Base-by-base conservation (phyloP, 2,797 vertebrate species). In the Thunnus albacares region DNA sequence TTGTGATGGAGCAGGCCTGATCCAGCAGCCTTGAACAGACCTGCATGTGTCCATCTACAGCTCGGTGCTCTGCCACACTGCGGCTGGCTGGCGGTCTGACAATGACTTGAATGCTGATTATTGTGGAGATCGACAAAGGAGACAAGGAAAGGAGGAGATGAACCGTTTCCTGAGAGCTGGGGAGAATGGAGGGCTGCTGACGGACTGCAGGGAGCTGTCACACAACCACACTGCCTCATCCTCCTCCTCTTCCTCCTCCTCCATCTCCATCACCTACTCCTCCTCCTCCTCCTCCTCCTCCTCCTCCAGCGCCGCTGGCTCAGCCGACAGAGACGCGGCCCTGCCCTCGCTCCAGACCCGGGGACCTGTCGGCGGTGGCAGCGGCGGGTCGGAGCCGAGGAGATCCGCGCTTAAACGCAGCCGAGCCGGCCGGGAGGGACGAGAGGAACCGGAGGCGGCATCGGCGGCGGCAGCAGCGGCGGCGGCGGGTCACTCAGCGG, bases 101-200 rank as follows among this genome's bases (percentile, higher is more conserved):
- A 88, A 97, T 1, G 97, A 98, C 96, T 92, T 97, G 96, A 97
- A 98, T 87, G 97, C 97, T 72, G 98, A 98, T 96, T 94, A 97
- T 95, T 96, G 97, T 47, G 97, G 96, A 89, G 97, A 98, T 95
- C 97, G 96, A 96, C 97, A 88, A 90, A 90, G 88, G 96, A 89
- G 83, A 67, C 83, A 28, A 73, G 88, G 92, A 96, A 26, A 87
- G 79, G 81, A 90, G 97, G 96, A 97, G 94, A 98, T 98, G 97
- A 97, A 95, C 95, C 97, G 97, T 90, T 96, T 97, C 93, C 94
- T 94, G 87, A 91, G 75, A 90, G 75, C 82, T 20, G 94, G 89
- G 84, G 96, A 93, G 93, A 85, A 81, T 79, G 94, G 87, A 81
- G 85, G 79, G 71, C 93, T 93, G 90, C 95, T 96, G 87, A 96